Conservation (phyloP, 2,797 vertebrate genomes). For the Potorous gilbertii region DNA sequence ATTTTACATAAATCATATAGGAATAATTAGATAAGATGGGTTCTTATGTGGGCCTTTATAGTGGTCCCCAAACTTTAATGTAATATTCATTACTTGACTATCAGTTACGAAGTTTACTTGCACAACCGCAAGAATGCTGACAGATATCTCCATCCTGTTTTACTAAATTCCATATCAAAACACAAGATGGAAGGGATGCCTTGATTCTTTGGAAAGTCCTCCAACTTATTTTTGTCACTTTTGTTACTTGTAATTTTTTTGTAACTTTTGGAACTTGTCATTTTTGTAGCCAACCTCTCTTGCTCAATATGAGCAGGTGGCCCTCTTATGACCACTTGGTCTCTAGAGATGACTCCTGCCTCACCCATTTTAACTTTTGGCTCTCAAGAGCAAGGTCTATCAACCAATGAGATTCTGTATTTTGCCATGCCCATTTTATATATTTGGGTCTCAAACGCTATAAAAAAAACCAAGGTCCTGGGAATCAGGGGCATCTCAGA, state of each 20-base stretch:
- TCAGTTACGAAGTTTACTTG: background rate
- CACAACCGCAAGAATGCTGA: background rate
- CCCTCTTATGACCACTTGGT: background rate
- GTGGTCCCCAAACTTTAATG: background rate
- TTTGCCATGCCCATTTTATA: too few species aligned
- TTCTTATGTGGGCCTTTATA: background rate
- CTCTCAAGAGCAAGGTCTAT: too few species aligned
- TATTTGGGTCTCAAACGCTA: too few species aligned
- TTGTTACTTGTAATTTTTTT: too few species aligned
- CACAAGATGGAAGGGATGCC: background rate
- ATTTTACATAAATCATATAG: background rate
- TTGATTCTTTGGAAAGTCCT: background rate
- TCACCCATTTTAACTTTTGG: too few species aligned
- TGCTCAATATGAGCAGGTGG: background rate
- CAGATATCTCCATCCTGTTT: background rate
- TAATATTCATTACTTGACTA: background rate
- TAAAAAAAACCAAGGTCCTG: too few species aligned
- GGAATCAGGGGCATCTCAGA: too few species aligned
- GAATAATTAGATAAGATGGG: background rate
- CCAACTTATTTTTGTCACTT: background rate
- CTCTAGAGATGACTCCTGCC: background rate
- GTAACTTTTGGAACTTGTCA: too few species aligned
- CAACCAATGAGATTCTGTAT: too few species aligned
- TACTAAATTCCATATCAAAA: background rate
- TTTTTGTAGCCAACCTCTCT: background rate